Evolutionary conservation across 1,140 invertebrate species (phyloP).

Genomic region (Laodelphax striatellus): DNA sequence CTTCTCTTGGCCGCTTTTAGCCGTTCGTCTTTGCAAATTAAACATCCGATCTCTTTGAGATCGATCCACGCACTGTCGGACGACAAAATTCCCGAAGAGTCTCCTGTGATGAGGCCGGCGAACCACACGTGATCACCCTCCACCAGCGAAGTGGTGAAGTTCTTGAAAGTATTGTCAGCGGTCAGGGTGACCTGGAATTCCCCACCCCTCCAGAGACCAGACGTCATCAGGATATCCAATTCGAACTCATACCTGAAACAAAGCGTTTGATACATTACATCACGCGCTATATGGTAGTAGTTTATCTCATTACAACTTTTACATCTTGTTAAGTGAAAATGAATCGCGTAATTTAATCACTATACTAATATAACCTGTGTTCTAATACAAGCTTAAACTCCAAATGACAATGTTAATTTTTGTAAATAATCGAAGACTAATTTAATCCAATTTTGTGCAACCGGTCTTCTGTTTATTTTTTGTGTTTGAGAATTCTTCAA

Average conservation of each 20-base stretch:
- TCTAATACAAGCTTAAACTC: too few relatives aligned
- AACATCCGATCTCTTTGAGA: constrained; percentile 50
- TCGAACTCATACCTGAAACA: constrained; percentile 50
- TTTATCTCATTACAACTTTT: too few relatives aligned
- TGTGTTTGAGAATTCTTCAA: too few relatives aligned
- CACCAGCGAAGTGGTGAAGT: constrained; percentile 53
- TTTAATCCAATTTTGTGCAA: too few relatives aligned
- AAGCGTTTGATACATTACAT: constrained; percentile 2
- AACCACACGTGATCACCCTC: constrained; percentile 60
- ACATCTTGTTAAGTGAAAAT: too few relatives aligned
- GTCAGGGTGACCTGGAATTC: constrained; percentile 45
- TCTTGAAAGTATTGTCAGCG: constrained; percentile 50
- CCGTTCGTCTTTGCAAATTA: constrained; percentile 46
- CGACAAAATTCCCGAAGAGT: constrained; percentile 34
- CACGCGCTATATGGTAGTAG: too few relatives aligned
- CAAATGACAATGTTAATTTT: too few relatives aligned
- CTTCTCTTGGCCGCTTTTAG: constrained; percentile 37
- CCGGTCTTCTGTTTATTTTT: too few relatives aligned
- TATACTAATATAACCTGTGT: too few relatives aligned
- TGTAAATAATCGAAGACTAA: too few relatives aligned
- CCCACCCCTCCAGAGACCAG: constrained; percentile 46
- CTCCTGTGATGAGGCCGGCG: constrained; percentile 40
- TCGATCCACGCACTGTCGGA: constrained; percentile 41
- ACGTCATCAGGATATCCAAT: constrained; percentile 51
- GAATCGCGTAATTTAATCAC: too few relatives aligned